phyloP scores from a whole-genome alignment of 2,113 vertebrate genomes.

The Echinops telfairi region DNA sequence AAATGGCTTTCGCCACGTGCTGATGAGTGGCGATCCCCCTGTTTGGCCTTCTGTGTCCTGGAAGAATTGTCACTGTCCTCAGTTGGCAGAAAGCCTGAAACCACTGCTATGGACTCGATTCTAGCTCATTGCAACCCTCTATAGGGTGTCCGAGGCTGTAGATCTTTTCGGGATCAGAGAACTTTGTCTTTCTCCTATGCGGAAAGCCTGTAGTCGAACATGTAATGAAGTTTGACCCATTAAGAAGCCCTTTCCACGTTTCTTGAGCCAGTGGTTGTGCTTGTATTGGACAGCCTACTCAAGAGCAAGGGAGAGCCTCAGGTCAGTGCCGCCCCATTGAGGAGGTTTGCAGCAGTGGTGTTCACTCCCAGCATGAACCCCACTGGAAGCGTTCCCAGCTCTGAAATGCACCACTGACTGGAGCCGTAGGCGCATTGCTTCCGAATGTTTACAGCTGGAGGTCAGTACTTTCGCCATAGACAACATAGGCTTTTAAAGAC shows the following conservation, averaged over 20 bases:
- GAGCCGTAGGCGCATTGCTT: not conserved
- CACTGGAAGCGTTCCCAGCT: constrained; percentile 28
- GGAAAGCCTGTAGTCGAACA: constrained; percentile 60
- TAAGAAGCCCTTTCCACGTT: constrained; percentile 11
- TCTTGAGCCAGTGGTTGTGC: constrained; percentile 66
- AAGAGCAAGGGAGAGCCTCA: constrained; percentile 39
- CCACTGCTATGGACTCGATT: too few species aligned
- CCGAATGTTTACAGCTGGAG: not conserved
- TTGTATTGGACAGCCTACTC: constrained; percentile 70
- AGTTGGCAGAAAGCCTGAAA: not conserved
- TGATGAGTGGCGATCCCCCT: constrained; percentile 61
- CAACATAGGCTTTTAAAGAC: constrained; percentile 53
- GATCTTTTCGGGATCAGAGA: too few species aligned
- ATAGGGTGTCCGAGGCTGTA: too few species aligned
- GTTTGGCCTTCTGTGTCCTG: constrained; percentile 60
- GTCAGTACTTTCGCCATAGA: not conserved
- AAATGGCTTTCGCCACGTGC: constrained; percentile 25
- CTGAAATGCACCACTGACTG: not conserved
- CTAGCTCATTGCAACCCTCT: too few species aligned
- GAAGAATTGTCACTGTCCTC: constrained; percentile 61
- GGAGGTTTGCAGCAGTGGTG: constrained; percentile 56
- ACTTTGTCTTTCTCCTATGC: not conserved
- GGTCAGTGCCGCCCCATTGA: constrained; percentile 36
- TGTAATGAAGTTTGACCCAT: constrained; percentile 61
- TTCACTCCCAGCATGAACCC: constrained; percentile 60